phyloP scores from a whole-genome alignment of 1,140 invertebrate species.

The Aphelenchoides fujianensis region DNA sequence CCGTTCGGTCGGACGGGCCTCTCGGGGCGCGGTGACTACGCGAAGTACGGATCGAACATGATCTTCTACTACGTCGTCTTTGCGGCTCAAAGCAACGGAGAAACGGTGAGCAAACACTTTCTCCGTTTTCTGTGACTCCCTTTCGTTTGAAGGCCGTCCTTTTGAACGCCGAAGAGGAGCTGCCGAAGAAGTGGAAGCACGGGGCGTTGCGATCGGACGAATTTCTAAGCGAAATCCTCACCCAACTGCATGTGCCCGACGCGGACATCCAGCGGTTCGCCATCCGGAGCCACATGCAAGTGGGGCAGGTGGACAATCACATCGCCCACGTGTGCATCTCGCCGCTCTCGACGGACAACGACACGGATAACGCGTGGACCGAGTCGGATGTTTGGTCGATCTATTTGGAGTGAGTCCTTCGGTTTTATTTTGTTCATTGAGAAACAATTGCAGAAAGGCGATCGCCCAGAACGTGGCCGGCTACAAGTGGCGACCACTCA shows the following conservation, averaged over 20 bases:
- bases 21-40: slow-evolving; percentile 37
- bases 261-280: slow-evolving; percentile 39
- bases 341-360: not conserved
- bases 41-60: slow-evolving; percentile 41
- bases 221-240: slow-evolving; percentile 33
- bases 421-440: not conserved
- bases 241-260: slow-evolving; percentile 34
- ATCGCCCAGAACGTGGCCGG: not conserved
- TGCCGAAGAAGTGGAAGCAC: slow-evolving; percentile 28
- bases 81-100: not conserved
- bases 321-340: slow-evolving; percentile 34
- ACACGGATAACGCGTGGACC: slow-evolving; percentile 49
- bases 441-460: not conserved
- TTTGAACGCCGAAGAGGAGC: slow-evolving; percentile 16
- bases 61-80: slow-evolving; percentile 40
- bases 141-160: slow-evolving; percentile 26
- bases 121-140: not conserved
- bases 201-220: slow-evolving; percentile 34
- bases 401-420: slow-evolving; percentile 27
- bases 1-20: slow-evolving; percentile 38
- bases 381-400: slow-evolving; percentile 42
- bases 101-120: not conserved
- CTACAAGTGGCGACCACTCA: not conserved
- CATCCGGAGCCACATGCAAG: slow-evolving; percentile 23
- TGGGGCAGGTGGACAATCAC: slow-evolving; percentile 28